phyloP scores from a whole-genome alignment of 1,140 invertebrate genomes.

The Lysiphlebus fabarum region DNA sequence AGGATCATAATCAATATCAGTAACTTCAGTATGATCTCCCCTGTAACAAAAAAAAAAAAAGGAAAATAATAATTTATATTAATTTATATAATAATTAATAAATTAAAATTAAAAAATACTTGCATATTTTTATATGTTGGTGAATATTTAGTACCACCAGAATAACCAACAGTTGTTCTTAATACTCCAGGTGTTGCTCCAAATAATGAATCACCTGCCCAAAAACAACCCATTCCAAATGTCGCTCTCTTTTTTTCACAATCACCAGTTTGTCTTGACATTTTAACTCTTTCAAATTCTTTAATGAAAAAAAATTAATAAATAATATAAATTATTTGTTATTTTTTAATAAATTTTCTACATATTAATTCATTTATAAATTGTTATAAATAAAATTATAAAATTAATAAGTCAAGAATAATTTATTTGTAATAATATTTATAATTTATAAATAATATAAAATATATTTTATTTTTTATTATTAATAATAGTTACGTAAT shows the following conservation, averaged over 20 bases:
- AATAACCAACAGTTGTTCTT: slow-evolving; percentile 88
- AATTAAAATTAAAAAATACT: slow-evolving; percentile 39
- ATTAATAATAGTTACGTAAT: no score
- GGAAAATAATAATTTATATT: no score
- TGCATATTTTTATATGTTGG: slow-evolving; percentile 88
- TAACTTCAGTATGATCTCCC: slow-evolving; percentile 90
- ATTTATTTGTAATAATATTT: no score
- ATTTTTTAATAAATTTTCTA: no score
- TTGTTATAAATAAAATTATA: no score
- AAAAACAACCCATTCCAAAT: slow-evolving; percentile 96
- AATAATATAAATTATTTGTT: slow-evolving; percentile 6
- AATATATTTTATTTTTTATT: no score
- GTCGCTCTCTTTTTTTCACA: slow-evolving; percentile 65
- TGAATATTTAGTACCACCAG: slow-evolving; percentile 76
- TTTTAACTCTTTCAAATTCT: slow-evolving; percentile 25
- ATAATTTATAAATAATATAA: no score
- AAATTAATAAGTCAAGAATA: no score
- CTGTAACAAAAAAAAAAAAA: slow-evolving; percentile 56
- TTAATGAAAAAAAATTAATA: background rate
- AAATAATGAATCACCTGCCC: slow-evolving; percentile 90
- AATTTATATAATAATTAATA: background rate
- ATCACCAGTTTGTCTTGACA: slow-evolving; percentile 51
- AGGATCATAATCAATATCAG: slow-evolving; percentile 88
- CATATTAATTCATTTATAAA: no score
- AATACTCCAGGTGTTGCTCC: slow-evolving; percentile 81